Evolutionary conservation across 1,140 invertebrate genomes (phyloP).

Genomic region (Phthorimaea operculella): DNA sequence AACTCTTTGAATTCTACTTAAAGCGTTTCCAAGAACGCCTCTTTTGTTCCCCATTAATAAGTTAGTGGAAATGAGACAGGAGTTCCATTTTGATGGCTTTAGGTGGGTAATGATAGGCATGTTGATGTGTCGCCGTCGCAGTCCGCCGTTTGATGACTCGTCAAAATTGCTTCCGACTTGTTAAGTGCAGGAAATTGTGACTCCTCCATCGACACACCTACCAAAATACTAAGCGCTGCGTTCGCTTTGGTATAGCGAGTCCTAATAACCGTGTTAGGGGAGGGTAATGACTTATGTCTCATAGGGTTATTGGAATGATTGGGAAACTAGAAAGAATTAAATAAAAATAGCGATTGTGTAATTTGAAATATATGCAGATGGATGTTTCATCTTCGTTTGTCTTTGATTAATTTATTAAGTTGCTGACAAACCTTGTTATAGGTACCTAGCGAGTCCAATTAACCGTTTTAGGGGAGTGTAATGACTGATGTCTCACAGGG

Average conservation of each 20-base stretch:
- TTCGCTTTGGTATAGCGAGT: conserved; percentile 8
- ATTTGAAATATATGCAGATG: too few species aligned
- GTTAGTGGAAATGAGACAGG: conserved; percentile 3
- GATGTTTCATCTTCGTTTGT: too few species aligned
- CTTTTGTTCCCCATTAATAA: conserved; percentile 4
- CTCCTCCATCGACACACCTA: conserved; percentile 58
- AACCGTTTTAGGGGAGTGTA: too few species aligned
- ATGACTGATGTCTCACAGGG: too few species aligned
- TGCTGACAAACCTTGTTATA: too few species aligned
- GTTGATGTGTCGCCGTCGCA: conserved; percentile 37
- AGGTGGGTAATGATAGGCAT: conserved; percentile 36
- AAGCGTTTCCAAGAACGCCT: neutral
- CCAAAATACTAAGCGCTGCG: conserved; percentile 37
- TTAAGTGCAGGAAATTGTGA: conserved; percentile 68
- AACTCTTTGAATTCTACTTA: conserved; percentile 1
- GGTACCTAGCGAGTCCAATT: too few species aligned
- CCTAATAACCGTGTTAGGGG: too few species aligned
- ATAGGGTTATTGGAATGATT: too few species aligned
- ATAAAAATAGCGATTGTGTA: too few species aligned
- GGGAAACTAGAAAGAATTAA: too few species aligned
- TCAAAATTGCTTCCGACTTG: conserved; percentile 65
- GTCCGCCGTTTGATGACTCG: conserved; percentile 63
- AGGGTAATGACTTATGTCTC: too few species aligned
- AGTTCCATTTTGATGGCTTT: conserved; percentile 10
- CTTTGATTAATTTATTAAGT: too few species aligned